Evolutionary conservation across 2,113 vertebrate species (phyloP).

Genomic region (Carassius carassius): DNA sequence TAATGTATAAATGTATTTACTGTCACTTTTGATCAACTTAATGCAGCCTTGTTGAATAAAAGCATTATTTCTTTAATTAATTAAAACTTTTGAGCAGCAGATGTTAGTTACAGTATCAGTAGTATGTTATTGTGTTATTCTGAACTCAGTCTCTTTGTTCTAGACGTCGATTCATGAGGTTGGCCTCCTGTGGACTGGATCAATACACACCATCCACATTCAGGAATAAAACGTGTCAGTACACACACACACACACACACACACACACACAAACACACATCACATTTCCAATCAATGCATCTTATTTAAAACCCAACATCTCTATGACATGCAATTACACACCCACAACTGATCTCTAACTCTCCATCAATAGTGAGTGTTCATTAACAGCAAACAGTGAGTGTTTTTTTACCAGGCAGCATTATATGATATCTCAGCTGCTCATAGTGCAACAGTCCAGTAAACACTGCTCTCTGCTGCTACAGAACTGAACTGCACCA

Average conservation of each 20-base stretch:
- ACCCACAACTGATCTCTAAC: not conserved
- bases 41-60: not conserved
- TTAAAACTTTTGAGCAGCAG: too few species aligned
- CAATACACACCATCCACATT: slow-evolving; percentile 32
- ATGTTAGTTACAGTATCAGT: not conserved
- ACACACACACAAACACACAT: too few species aligned
- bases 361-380: not conserved
- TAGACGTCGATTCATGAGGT: slow-evolving; percentile 16
- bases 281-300: not conserved
- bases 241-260: slow-evolving; percentile 8
- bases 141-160: slow-evolving; percentile 1
- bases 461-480: too few species aligned
- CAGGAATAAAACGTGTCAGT: not conserved
- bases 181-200: slow-evolving; percentile 26
- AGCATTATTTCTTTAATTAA: not conserved
- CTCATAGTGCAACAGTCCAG: too few species aligned
- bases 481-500: too few species aligned
- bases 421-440: too few species aligned
- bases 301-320: not conserved
- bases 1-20: not conserved
- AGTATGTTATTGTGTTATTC: not conserved
- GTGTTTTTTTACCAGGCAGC: too few species aligned
- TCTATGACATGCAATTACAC: not conserved
- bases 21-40: not conserved
- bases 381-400: not conserved